A percentile compares a stretch with the other conserved stretches of the same genome.
These are phyloP conservation scores for Columba guinea DNA, from an alignment of 2,797 vertebrate genomes.

Conservation along the genomic window DNA sequence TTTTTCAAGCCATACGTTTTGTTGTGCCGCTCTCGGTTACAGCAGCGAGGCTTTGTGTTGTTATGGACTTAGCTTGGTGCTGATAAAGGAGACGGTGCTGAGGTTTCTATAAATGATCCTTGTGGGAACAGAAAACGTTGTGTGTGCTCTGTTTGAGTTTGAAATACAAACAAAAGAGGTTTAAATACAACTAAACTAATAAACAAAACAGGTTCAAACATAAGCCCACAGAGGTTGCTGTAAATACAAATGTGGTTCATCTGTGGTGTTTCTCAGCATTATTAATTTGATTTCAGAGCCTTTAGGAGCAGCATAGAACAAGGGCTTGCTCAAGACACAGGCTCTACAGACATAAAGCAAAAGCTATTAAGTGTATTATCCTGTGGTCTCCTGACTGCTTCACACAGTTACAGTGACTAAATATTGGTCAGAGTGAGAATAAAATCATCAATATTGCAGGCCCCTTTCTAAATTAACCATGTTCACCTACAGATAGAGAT, in stretches of 20 bases:
- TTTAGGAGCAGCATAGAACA: background rate
- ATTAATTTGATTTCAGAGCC: background rate
- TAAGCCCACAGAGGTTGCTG: background rate
- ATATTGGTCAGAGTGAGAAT: background rate
- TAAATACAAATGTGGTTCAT: background rate
- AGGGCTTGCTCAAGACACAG: background rate
- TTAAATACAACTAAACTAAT: background rate
- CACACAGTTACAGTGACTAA: background rate
- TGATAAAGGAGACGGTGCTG: background rate
- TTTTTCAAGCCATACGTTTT: background rate
- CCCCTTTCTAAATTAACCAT: background rate
- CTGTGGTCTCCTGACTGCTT: background rate
- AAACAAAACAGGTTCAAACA: background rate
- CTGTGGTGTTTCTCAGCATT: background rate
- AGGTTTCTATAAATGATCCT: background rate
- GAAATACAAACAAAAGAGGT: background rate
- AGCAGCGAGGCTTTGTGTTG: background rate
- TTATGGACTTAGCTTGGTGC: background rate
- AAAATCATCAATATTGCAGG: background rate
- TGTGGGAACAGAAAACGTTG: rapidly evolving
- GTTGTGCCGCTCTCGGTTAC: rapidly evolving
- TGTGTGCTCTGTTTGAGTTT: background rate
- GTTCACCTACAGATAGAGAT: background rate
- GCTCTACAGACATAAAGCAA: background rate
- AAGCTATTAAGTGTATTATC: background rate